phyloP scores from a whole-genome alignment of 1,140 invertebrate genomes.

The Agrypnia vestita region DNA sequence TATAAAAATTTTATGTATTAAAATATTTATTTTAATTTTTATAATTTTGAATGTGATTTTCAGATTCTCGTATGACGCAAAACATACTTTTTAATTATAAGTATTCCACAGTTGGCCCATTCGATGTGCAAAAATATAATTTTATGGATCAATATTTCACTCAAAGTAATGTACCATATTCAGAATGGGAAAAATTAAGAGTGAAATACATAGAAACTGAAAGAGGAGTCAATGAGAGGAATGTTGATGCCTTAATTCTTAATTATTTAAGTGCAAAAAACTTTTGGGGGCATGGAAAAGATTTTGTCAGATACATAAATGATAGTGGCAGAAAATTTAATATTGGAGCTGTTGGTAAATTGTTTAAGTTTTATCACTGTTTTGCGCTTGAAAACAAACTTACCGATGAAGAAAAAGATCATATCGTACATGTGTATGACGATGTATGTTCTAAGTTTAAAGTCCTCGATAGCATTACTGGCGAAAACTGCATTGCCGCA shows the following conservation, averaged over 20 bases:
- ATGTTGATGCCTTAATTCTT: slow-evolving; percentile 75
- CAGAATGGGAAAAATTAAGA: slow-evolving; percentile 66
- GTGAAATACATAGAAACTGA: slow-evolving; percentile 62
- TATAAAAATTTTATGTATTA: no score
- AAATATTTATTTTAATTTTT: no score
- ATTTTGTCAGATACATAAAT: slow-evolving; percentile 75
- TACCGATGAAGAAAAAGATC: slow-evolving; percentile 70
- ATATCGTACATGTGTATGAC: slow-evolving; percentile 74
- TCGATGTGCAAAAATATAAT: not conserved
- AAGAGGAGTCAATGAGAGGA: slow-evolving; percentile 66
- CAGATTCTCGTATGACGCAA: no score
- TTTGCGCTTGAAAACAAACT: slow-evolving; percentile 65
- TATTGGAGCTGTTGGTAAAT: slow-evolving; percentile 72
- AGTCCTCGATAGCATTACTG: slow-evolving; percentile 74
- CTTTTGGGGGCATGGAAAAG: slow-evolving; percentile 71
- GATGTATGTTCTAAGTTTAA: slow-evolving; percentile 73
- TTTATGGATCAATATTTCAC: slow-evolving; percentile 13
- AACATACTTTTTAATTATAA: not conserved
- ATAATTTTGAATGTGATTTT: no score
- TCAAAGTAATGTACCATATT: not conserved
- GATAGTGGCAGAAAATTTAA: slow-evolving; percentile 69
- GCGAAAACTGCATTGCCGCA: slow-evolving; percentile 74
- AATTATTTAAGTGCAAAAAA: slow-evolving; percentile 67
- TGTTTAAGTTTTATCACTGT: slow-evolving; percentile 72
- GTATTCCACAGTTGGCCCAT: not conserved